phyloP scores from a whole-genome alignment of 2,113 vertebrate genomes.

The Micromys minutus region DNA sequence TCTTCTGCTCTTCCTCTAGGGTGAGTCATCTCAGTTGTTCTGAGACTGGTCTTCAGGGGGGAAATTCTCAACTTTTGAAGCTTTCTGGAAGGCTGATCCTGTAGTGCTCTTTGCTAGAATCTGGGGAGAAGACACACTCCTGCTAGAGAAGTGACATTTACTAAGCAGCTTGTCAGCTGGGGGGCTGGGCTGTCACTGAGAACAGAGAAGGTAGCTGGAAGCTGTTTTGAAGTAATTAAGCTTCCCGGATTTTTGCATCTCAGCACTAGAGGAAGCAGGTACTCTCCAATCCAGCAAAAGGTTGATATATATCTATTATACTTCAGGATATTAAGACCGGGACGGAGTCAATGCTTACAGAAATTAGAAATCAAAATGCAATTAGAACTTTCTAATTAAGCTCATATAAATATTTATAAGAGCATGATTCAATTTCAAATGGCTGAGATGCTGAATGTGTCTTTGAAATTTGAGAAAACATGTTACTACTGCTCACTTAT shows the following conservation, averaged over 20 bases:
- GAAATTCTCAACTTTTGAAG: not conserved
- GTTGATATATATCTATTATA: slow-evolving; percentile 42
- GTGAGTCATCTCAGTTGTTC: not conserved
- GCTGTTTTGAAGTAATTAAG: slow-evolving; percentile 42
- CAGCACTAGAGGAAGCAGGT: slow-evolving; percentile 14
- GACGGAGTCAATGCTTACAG: slow-evolving; percentile 55
- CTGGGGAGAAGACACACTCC: not conserved
- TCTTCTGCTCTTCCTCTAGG: not conserved
- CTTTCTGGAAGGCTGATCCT: not conserved
- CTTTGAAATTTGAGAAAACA: slow-evolving; percentile 54
- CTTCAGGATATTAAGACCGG: slow-evolving; percentile 57
- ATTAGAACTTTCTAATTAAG: slow-evolving; percentile 70
- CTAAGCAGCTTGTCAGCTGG: not conserved
- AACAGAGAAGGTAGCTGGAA: not conserved
- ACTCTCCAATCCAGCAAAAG: slow-evolving; percentile 38
- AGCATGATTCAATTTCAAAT: slow-evolving; percentile 51
- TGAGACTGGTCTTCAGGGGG: not conserved
- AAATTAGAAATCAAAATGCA: slow-evolving; percentile 74
- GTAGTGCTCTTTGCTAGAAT: not conserved
- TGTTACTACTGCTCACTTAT: not conserved
- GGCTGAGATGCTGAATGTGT: slow-evolving; percentile 23
- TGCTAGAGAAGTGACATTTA: not conserved
- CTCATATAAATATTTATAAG: slow-evolving; percentile 75
- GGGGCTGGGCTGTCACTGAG: not conserved
- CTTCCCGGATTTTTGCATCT: not conserved